These are phyloP conservation scores for Gymnothorax reevesii DNA, from an alignment of 2,797 vertebrate genomes.

Conservation along the genomic window DNA sequence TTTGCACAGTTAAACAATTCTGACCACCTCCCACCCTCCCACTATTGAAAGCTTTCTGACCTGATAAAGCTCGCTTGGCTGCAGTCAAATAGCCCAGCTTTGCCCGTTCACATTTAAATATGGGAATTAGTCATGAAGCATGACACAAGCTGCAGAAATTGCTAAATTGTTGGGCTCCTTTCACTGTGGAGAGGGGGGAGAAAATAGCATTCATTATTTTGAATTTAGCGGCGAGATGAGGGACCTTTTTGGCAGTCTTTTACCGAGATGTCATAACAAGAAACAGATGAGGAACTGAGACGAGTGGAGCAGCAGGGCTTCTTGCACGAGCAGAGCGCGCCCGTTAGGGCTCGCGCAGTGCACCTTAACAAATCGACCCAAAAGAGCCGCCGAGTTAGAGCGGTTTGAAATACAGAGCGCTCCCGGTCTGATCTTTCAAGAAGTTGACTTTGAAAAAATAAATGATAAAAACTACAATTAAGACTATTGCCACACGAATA, in stretches of 20 bases:
- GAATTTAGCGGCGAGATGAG: constrained; percentile 68
- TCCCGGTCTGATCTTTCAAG: background rate
- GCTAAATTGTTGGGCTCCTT: constrained; percentile 77
- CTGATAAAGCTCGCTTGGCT: constrained; percentile 87
- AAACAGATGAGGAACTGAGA: constrained; percentile 39
- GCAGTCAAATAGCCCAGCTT: constrained; percentile 82
- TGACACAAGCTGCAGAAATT: constrained; percentile 82
- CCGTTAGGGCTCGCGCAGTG: constrained; percentile 7
- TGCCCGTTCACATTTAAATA: constrained; percentile 84
- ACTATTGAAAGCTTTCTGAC: constrained; percentile 84
- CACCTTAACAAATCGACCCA: background rate
- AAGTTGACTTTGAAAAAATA: background rate
- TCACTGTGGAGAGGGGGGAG: constrained; percentile 52
- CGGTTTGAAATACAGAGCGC: background rate
- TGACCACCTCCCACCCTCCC: constrained; percentile 64
- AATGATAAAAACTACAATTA: background rate
- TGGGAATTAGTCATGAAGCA: constrained; percentile 89
- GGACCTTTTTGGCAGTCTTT: constrained; percentile 44
- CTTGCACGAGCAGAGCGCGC: background rate
- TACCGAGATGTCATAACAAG: constrained; percentile 47
- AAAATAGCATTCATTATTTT: constrained; percentile 64
- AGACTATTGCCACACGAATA: background rate
- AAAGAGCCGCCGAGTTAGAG: background rate
- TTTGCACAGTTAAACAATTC: constrained; percentile 64
- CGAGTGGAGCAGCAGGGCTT: constrained; percentile 31